Base-by-base conservation (phyloP, 2,797 vertebrate species). In the Danionella dracula region DNA sequence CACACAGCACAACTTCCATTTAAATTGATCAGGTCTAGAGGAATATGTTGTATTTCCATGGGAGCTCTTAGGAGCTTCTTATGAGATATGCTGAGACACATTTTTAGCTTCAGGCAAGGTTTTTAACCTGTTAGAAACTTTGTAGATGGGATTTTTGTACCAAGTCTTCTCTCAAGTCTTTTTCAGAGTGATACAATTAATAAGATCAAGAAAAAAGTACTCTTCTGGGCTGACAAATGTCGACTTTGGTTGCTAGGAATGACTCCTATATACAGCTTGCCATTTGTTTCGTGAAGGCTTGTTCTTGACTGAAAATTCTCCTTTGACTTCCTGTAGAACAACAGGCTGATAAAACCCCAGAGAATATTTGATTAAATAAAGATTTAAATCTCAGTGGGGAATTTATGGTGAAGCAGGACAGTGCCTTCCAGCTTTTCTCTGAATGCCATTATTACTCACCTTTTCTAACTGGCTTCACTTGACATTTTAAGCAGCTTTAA, bases 91-190 rank as follows among this genome's bases (percentile, higher is more conserved):
- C 64, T 29, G 27, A 72, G 38, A 75, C 66, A 59, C 57, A 68
- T 59, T 75, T n/a, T n/a, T n/a, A n/a, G 56, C 53, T 29, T 73
- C 67, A 41, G 68, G 66, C 50, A 58, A 72, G 59, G 60, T 44
- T 68, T 79, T 82, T 74, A 74, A 76, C 73, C 78, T 72, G 50
- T 72, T 77, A 49, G 27, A 42, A 70, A 70, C 70, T 70, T 68
- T 65, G 44, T 41, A 63, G 56, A 53, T 54, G 48, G 37, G 38
- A 46, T 58, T 69, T 34, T 6, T 61, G 64, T 42, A 44, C 56
- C 57, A 40, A 41, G 56, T 56, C 21, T 66, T 51, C 40, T 64
- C 32, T n/a, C n/a, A n/a, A n/a, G n/a, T n/a, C n/a, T n/a, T n/a
- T n/a, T n/a, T 68, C 49, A 71, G 74, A 67, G 21, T 45, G 56